Evolutionary conservation across 1,140 invertebrate genomes (phyloP).

Genomic region (Eufriesea mexicana): DNA sequence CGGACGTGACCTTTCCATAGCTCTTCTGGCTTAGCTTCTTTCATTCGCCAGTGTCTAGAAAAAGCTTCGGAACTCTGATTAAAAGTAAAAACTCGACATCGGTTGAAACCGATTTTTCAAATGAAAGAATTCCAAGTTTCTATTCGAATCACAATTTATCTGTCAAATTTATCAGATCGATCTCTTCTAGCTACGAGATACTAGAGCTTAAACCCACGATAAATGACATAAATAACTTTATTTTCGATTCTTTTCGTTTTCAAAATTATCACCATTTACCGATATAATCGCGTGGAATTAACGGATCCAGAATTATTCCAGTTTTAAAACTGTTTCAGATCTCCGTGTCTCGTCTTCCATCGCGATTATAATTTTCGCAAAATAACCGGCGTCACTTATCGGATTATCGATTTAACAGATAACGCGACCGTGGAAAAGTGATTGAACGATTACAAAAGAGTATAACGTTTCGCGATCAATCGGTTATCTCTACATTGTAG

Average conservation of each 20-base stretch:
- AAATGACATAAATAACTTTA: too few species aligned
- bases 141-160: background rate
- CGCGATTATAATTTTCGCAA: background rate
- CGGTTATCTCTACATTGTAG: background rate
- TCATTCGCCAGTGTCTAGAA: background rate
- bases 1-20: slow-evolving; percentile 4
- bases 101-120: background rate
- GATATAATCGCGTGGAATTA: too few species aligned
- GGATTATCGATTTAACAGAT: background rate
- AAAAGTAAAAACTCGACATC: background rate
- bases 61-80: background rate
- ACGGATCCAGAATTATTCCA: too few species aligned
- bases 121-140: background rate
- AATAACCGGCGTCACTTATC: background rate
- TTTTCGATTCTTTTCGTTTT: too few species aligned
- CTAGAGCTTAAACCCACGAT: too few species aligned
- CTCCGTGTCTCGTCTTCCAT: background rate
- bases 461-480: background rate
- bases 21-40: background rate
- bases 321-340: background rate
- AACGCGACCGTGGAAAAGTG: background rate
- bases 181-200: too few species aligned
- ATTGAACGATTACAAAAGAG: background rate
- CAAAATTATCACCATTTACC: too few species aligned
- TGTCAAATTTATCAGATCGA: too few species aligned